Conservation (phyloP, 2,797 vertebrate species). For the Buceros bicornis region DNA sequence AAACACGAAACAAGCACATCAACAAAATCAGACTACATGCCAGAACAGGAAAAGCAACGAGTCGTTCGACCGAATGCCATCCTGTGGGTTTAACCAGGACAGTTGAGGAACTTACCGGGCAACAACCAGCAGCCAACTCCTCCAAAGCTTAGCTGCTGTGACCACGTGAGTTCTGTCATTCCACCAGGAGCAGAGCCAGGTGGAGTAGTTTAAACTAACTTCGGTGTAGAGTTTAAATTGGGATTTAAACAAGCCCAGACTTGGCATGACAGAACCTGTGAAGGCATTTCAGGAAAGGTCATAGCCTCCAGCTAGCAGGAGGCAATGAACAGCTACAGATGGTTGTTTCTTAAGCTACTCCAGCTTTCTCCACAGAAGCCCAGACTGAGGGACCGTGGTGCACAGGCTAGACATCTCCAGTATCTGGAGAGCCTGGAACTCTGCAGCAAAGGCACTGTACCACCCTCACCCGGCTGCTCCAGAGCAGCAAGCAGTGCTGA, state of each 20-base stretch:
- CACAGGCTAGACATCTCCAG: neutral
- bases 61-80: rapidly evolving
- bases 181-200: neutral
- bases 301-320: neutral
- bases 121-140: neutral
- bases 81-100: neutral
- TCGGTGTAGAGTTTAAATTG: neutral
- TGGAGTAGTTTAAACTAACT: neutral
- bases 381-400: rapidly evolving
- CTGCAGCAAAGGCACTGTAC: neutral
- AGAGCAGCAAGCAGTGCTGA: neutral
- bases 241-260: neutral
- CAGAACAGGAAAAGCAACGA: neutral
- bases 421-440: neutral
- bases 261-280: neutral
- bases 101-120: neutral
- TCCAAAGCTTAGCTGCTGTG: neutral
- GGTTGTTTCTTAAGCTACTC: neutral
- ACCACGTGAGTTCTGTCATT: neutral
- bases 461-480: neutral
- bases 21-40: neutral
- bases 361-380: neutral
- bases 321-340: rapidly evolving
- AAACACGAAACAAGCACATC: neutral
- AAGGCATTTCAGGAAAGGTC: neutral